These are phyloP conservation scores for Melieria picta DNA, from an alignment of 2,888 invertebrate genomes.

Conservation along the genomic window DNA sequence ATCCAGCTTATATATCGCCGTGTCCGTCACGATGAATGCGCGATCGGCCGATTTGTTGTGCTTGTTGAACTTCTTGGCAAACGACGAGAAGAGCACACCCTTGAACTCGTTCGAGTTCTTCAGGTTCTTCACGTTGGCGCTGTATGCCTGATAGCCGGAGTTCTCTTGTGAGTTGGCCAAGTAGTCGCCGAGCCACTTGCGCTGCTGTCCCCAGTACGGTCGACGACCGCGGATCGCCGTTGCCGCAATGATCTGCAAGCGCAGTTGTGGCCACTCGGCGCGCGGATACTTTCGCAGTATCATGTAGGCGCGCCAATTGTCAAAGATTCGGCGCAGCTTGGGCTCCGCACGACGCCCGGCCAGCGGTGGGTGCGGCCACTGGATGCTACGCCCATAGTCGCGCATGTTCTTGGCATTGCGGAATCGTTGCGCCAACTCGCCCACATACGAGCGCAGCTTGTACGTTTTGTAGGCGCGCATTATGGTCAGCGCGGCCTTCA, in stretches of 20 bases:
- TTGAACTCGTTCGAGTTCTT: constrained; percentile 75
- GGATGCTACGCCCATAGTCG: constrained; percentile 81
- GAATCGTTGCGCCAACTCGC: constrained; percentile 73
- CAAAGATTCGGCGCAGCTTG: constrained; percentile 72
- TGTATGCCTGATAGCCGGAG: constrained; percentile 73
- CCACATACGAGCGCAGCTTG: constrained; percentile 79
- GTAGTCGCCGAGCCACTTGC: constrained; percentile 89
- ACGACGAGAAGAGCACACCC: constrained; percentile 66
- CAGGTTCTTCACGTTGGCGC: constrained; percentile 74
- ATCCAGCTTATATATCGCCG: constrained; percentile 87
- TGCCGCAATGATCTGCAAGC: constrained; percentile 81
- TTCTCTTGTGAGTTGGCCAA: constrained; percentile 76
- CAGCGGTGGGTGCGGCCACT: constrained; percentile 85
- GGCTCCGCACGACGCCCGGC: constrained; percentile 73
- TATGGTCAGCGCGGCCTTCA: constrained; percentile 86
- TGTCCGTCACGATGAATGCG: constrained; percentile 87
- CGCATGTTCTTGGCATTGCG: constrained; percentile 72
- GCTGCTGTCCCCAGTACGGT: constrained; percentile 77
- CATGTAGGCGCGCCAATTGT: constrained; percentile 90
- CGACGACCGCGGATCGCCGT: constrained; percentile 73
- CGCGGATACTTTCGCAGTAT: constrained; percentile 82
- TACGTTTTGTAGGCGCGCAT: constrained; percentile 80
- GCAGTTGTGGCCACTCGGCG: constrained; percentile 88
- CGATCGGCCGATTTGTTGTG: constrained; percentile 86
- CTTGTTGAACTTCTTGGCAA: constrained; percentile 64